Base-by-base conservation (phyloP, 1,140 invertebrate species). In the Papilio polyxenes region DNA sequence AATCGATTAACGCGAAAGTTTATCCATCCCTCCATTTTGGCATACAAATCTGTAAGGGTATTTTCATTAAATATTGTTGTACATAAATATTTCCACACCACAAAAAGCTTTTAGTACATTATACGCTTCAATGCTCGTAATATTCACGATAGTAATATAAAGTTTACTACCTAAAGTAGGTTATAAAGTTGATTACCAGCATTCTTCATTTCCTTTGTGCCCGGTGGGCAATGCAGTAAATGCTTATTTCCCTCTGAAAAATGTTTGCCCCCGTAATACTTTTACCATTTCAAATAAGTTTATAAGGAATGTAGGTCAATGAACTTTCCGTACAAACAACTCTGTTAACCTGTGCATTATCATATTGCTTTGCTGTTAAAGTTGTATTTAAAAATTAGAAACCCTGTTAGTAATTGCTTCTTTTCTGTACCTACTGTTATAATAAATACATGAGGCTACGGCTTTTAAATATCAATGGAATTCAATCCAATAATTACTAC, bases 251-350 rank as follows among this genome's bases (percentile, higher is more conserved):
- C 75, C 75, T 49, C 15, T 62, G 37, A 79, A 62, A 40, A 44
- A 62, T 79, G 65, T 79, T 37, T 79, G 31, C 40, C 7, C 37
- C 37, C 31, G 51, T 79, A 62, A 78, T 37, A 62, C 53, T 78
- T 78, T 78, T 78, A 79, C 77, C 53, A 79, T 79, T 79, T 79
- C 17, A 79, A 59, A 79, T 79, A 79, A 79, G 76, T 78, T 78
- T 37, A 40, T 59, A 40, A 59, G 53, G 56, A 77, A 79, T 62
- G 31, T 79, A 79, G 77, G 77, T 44, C 77, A 62, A 53, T 49
- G 51, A 79, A 62, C 77, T 37, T 31, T 62, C n/a, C 53, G 13
- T 37, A 40, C 77, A 40, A 79, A 79, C 53, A 62, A 23, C 31
- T n/a, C 53, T 78, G 53, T 20, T 69, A 37, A 31, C 59, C 20